Percentiles rank a stretch among this genome's conserved stretches.
Evolutionary conservation across 1,140 invertebrate species (phyloP).

Genomic region (Aradophagus sp.): DNA sequence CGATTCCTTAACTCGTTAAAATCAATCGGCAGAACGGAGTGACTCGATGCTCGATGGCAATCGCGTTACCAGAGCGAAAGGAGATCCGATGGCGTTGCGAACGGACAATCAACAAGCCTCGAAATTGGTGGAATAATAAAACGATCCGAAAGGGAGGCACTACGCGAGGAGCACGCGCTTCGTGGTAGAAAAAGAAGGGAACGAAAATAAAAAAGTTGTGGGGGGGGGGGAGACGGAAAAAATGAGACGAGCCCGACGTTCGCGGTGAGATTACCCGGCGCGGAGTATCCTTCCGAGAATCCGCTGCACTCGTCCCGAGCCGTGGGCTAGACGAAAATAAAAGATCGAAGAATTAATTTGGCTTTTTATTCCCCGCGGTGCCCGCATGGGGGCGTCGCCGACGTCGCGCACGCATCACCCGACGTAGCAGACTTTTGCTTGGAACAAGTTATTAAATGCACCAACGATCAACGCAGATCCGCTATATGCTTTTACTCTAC

Average conservation of each 20-base stretch:
- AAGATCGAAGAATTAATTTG: conserved; percentile 59
- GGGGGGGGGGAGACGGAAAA: too few species aligned
- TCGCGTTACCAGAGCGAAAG: conserved; percentile 44
- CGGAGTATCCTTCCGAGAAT: conserved; percentile 56
- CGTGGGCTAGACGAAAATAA: conserved; percentile 58
- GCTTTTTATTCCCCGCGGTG: conserved; percentile 55
- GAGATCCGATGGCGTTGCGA: conserved; percentile 43
- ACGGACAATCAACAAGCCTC: conserved; percentile 43
- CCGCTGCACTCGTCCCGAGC: conserved; percentile 39
- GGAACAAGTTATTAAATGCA: too few species aligned
- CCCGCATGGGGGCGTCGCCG: conserved; percentile 44
- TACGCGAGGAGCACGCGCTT: conserved; percentile 8
- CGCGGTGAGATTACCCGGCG: conserved; percentile 50
- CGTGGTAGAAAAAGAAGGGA: too few species aligned
- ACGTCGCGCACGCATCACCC: conserved; percentile 15
- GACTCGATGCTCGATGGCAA: conserved; percentile 54
- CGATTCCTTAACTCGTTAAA: conserved; percentile 45
- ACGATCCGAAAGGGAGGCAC: conserved; percentile 44
- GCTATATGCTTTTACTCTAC: too few species aligned
- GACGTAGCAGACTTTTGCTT: conserved; percentile 5
- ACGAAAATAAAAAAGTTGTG: conserved; percentile 22
- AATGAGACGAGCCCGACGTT: conserved; percentile 14
- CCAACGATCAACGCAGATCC: too few species aligned
- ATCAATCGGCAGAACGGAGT: conserved; percentile 54
- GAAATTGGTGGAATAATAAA: conserved; percentile 57